Base-by-base conservation (phyloP, 1,140 invertebrate genomes). In the Cardiocondyla obscurior region DNA sequence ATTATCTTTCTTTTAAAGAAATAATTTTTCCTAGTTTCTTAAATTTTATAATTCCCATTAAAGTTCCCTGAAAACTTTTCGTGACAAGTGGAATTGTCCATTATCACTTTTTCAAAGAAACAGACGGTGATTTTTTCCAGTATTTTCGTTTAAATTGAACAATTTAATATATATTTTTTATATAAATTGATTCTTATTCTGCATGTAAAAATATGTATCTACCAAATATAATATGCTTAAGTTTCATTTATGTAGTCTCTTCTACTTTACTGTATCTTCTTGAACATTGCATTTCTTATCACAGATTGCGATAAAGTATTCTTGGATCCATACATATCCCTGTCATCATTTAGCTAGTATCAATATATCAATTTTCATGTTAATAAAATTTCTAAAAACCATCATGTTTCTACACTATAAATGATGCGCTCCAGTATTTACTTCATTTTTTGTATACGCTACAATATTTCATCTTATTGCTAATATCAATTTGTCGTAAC, bases 221-320 rank as follows among this genome's bases (percentile, higher is more conserved):
- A 69, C 46, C 28, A 64, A 76, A 69, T 67, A 62, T 60, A 83
- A 81, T 81, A 7, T 62, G 28, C 33, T 81, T 39, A 81, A 60
- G 51, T 55, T 81, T 67, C 69, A 36, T 57, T 69, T 49, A 64
- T 33, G 67, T 79, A 69, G 36, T 81, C 30, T 81, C n/a, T 60
- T 57, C 64, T 83, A 86, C 36, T 53, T 53, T 46, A 79, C 65
- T 82, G 28, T 55, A 70, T 64, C 58, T 81, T 36, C 49, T 84
- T 28, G 49, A 83, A 83, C 28, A 69, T 82, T 77, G 57, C 55
- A 76, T 55, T 42, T 76, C 57, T 72, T 88, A 87, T 88, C 72
- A 87, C 85, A 85, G 83, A 83, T 65, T 81, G 81, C 60, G 44
- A 33, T 22, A 60, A 87, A 53, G 58, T 67, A 58, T 67, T 72